phyloP scores from a whole-genome alignment of 2,797 vertebrate genomes.

The Artibeus lituratus region DNA sequence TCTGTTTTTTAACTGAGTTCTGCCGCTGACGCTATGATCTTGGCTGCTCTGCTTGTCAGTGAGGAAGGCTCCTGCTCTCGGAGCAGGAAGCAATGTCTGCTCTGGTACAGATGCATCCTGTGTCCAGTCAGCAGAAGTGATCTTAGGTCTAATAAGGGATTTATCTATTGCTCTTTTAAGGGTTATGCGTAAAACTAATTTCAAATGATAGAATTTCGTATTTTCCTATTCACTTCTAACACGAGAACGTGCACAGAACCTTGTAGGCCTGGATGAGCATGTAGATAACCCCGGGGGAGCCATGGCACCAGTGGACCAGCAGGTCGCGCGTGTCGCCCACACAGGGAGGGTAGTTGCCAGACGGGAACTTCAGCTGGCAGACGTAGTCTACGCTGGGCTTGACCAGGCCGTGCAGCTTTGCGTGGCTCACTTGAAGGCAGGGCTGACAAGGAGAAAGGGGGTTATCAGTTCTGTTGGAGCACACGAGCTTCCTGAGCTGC shows the following conservation, averaged over 20 bases:
- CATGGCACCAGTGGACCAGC: conserved; percentile 98
- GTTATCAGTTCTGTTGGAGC: conserved; percentile 29
- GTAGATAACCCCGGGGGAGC: conserved; percentile 93
- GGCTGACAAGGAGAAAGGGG: conserved; percentile 73
- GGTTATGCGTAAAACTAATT: conserved; percentile 1
- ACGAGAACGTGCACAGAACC: conserved; percentile 79
- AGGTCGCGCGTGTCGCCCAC: conserved; percentile 90
- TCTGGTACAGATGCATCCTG: background rate
- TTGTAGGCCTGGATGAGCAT: conserved; percentile 97
- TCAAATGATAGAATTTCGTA: background rate
- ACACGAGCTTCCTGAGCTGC: background rate
- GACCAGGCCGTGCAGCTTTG: conserved; percentile 86
- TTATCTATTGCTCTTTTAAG: background rate
- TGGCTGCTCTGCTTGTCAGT: background rate
- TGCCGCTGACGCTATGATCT: background rate
- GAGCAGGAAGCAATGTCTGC: background rate
- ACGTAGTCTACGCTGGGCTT: conserved; percentile 95
- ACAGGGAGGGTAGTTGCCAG: conserved; percentile 95
- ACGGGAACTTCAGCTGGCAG: conserved; percentile 89
- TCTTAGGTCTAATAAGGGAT: background rate
- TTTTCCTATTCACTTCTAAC: background rate
- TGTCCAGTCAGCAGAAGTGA: background rate
- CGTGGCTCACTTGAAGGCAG: conserved; percentile 82
- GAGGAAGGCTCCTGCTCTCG: background rate
- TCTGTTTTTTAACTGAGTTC: background rate